Evolutionary conservation across 1,140 invertebrate species (phyloP), one percentile per base, ranked within the genome.

Genomic region (Drosophila sechellia): DNA sequence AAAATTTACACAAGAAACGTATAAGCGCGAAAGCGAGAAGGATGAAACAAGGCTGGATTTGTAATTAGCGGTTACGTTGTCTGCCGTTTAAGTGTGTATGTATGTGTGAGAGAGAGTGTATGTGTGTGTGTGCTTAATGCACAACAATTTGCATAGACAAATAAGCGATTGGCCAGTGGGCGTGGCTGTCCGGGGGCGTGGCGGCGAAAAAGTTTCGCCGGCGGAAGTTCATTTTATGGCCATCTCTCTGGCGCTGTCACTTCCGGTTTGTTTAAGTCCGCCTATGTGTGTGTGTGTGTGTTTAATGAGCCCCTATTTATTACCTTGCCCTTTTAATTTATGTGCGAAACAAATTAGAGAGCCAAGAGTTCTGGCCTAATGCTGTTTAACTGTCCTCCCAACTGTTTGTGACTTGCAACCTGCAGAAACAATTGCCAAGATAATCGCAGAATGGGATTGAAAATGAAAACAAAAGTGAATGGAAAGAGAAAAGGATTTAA

Each of bases 251-350:
- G 27, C 45, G 20, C 77, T 46, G 52, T 60, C 46, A 22, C 65
- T 43, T 48, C 27, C 55, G 37, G 40, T 46, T 55, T 54, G 22
- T 39, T 35, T 5, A 3, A 20, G 31, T 52, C n/a, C 35, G 22
- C 56, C 20, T 52, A 6, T 60, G 49, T 53, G 39, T 42, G 15
- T 43, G 15, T 43, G 25, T 60, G 15, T 55, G 22, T 60, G 20
- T 52, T 83, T 87, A 87, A 89, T 87, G 84, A 87, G 84, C 76
- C 83, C 56, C 83, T 87, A 87, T 87, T 87, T 87, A 87, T 89
- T 87, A 76, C 61, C 84, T 73, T 65, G 75, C 54, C 71, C 65
- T 77, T 77, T 87, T 83, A 87, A 87, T 87, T 89, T 87, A 87
- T 87, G 79, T 81, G 57, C 75, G 57, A 83, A 87, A 87, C 81